Evolutionary conservation across 2,113 vertebrate species (phyloP).

Genomic region (Barnardius zonarius): DNA sequence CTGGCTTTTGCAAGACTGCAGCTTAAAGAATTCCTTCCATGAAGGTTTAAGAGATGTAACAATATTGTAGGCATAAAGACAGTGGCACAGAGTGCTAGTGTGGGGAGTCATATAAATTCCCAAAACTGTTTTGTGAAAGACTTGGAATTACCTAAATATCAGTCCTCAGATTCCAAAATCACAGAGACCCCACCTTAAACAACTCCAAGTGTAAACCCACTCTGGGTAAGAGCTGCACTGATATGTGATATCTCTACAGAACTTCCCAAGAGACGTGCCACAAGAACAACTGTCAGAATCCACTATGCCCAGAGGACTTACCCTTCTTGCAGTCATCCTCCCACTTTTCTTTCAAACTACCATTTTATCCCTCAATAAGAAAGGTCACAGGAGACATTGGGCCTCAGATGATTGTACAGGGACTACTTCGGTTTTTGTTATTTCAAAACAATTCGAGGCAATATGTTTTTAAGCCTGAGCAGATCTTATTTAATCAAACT

Average conservation of each 20-base stretch:
- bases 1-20: background rate
- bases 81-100: background rate
- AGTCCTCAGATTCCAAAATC: background rate
- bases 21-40: background rate
- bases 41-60: background rate
- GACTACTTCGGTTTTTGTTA: background rate
- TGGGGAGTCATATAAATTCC: background rate
- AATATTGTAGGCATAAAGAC: background rate
- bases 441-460: background rate
- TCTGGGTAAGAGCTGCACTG: background rate
- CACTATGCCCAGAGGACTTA: background rate
- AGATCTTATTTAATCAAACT: conserved; percentile 59
- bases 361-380: background rate
- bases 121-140: background rate
- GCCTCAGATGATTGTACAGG: background rate
- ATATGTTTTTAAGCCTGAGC: background rate
- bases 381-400: background rate
- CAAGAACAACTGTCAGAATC: background rate
- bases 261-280: background rate
- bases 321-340: background rate
- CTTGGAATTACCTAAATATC: background rate
- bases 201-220: background rate
- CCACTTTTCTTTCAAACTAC: background rate
- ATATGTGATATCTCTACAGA: background rate
- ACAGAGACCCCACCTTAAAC: background rate